These are phyloP conservation scores for Bubo scandiacus DNA, from an alignment of 2,113 vertebrate species.

Conservation along the genomic window DNA sequence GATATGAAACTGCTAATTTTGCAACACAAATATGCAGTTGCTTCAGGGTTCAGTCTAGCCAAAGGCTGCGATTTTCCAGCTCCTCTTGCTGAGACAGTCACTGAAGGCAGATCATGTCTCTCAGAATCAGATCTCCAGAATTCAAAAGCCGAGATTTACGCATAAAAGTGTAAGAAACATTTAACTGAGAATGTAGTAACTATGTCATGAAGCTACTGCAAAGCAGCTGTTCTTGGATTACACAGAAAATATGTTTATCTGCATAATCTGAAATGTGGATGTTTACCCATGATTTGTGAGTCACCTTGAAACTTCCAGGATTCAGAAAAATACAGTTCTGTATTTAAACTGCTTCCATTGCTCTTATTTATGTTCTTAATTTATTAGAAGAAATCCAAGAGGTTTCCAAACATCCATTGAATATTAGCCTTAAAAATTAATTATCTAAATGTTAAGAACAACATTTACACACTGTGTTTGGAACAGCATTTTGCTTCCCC, in stretches of 20 bases:
- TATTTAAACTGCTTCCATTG: not conserved
- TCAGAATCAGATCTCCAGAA: not conserved
- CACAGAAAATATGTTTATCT: not conserved
- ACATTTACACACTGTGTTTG: not conserved
- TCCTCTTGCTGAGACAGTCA: not conserved
- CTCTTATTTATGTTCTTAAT: not conserved
- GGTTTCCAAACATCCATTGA: not conserved
- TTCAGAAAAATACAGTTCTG: not conserved
- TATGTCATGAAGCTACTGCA: not conserved
- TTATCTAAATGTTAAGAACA: not conserved
- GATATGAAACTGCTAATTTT: not conserved
- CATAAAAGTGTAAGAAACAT: fast-evolving
- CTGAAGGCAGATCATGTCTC: not conserved
- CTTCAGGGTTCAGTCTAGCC: not conserved
- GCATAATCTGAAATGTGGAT: not conserved
- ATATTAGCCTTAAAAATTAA: not conserved
- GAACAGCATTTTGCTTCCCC: conserved; percentile 1
- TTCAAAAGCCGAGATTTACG: not conserved
- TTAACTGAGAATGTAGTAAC: not conserved
- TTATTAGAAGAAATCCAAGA: not conserved
- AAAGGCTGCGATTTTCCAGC: not conserved
- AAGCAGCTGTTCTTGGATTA: not conserved
- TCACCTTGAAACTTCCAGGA: not conserved
- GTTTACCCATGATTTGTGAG: not conserved
- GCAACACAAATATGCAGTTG: not conserved